These are phyloP conservation scores for Microtus montanus DNA, from an alignment of 2,113 vertebrate species.

Conservation along the genomic window DNA sequence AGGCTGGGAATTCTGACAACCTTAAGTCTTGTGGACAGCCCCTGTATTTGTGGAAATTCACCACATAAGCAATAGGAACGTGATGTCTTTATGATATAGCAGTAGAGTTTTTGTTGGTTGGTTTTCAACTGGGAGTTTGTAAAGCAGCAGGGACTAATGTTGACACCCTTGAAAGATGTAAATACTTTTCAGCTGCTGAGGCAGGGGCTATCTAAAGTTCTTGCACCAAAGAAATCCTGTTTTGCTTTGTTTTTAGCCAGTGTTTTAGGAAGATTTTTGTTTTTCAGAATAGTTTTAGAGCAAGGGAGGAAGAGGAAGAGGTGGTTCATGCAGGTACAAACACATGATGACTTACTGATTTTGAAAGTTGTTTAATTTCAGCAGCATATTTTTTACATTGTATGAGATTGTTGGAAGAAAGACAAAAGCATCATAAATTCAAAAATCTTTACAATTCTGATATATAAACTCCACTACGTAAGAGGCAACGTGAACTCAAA, in stretches of 20 bases:
- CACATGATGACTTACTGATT: neutral
- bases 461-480: neutral
- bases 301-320: neutral
- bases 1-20: neutral
- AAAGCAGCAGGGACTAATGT: neutral
- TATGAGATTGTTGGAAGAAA: slow-evolving; percentile 18
- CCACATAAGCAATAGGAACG: neutral
- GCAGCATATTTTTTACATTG: neutral
- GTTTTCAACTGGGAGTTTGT: neutral
- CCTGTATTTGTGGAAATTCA: neutral
- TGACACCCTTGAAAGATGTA: neutral
- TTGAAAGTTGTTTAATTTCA: neutral
- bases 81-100: neutral
- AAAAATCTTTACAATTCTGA: neutral
- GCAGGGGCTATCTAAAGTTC: neutral
- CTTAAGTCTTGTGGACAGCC: neutral
- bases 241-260: neutral
- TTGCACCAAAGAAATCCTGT: neutral
- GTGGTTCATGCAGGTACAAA: neutral
- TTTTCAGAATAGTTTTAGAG: slow-evolving; percentile 23
- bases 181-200: slow-evolving; percentile 33
- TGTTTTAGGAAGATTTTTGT: neutral
- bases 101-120: neutral
- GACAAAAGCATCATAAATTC: neutral
- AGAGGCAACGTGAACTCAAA: neutral